Evolutionary conservation across 2,888 invertebrate species (phyloP).

Genomic region (Sinhomidia bicolor): DNA sequence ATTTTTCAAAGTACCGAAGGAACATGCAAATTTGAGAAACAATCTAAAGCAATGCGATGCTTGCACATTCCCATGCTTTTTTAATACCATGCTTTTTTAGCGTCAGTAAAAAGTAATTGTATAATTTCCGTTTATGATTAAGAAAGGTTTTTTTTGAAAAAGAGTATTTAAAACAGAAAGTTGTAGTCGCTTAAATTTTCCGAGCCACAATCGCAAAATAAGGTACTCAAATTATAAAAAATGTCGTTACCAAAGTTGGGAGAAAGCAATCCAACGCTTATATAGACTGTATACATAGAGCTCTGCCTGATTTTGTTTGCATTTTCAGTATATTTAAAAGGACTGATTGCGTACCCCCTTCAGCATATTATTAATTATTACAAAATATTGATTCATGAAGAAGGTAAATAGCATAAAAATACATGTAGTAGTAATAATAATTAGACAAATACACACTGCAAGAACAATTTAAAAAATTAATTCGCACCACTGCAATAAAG

Average conservation of each 20-base stretch:
- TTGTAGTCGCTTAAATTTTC: constrained; percentile 24
- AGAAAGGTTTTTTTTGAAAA: neutral
- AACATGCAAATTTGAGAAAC: constrained; percentile 27
- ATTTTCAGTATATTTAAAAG: constrained; percentile 9
- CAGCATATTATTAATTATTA: constrained; percentile 10
- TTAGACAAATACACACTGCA: constrained; percentile 1
- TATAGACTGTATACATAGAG: neutral
- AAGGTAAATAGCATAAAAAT: constrained; percentile 1
- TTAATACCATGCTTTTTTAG: constrained; percentile 32
- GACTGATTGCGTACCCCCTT: constrained; percentile 26
- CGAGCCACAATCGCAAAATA: constrained; percentile 35
- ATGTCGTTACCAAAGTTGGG: constrained; percentile 16
- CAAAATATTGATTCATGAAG: neutral
- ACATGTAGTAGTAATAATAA: too few relatives aligned
- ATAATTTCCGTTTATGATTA: neutral
- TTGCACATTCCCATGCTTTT: constrained; percentile 60
- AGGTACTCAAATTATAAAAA: constrained; percentile 1
- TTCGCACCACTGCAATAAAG: constrained; percentile 24
- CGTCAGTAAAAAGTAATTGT: constrained; percentile 21
- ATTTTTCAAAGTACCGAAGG: constrained; percentile 4
- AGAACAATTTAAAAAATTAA: neutral
- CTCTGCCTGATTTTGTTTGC: neutral
- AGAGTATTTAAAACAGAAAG: constrained; percentile 1
- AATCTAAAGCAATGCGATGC: constrained; percentile 35
- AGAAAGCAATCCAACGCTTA: constrained; percentile 17